Evolutionary conservation across 2,797 vertebrate genomes (phyloP).

Genomic region (Masticophis lateralis): DNA sequence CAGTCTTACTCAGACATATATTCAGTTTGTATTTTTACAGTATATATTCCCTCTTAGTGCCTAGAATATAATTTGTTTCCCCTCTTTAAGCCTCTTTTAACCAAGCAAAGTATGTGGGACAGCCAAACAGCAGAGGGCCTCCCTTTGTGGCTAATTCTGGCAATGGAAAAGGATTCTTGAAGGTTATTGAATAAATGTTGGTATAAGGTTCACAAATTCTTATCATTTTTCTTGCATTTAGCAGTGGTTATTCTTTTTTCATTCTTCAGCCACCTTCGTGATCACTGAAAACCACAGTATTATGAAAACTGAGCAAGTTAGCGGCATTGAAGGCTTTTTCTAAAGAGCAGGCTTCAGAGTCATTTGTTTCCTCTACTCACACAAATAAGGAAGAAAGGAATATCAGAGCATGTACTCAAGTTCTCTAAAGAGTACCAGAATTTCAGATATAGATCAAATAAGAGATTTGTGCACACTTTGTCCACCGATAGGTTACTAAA

Average conservation of each 20-base stretch:
- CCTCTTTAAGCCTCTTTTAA: slow-evolving; percentile 42
- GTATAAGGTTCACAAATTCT: slow-evolving; percentile 55
- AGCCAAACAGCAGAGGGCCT: slow-evolving; percentile 45
- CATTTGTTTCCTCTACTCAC: slow-evolving; percentile 27
- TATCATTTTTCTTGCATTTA: slow-evolving; percentile 47
- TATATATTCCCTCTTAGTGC: slow-evolving; percentile 1
- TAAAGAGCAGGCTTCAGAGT: not conserved
- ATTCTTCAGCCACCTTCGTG: slow-evolving; percentile 55
- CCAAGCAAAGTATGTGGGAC: slow-evolving; percentile 27
- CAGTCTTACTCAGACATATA: not conserved
- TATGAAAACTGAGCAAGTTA: not conserved
- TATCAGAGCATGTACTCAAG: not conserved
- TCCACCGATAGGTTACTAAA: not conserved
- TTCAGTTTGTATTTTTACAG: not conserved
- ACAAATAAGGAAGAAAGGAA: slow-evolving; percentile 6
- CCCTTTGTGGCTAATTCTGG: slow-evolving; percentile 49
- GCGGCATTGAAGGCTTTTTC: slow-evolving; percentile 1
- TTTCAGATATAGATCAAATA: not conserved
- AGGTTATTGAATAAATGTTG: slow-evolving; percentile 40
- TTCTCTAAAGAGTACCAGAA: not conserved
- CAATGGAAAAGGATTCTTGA: slow-evolving; percentile 49
- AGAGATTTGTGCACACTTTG: not conserved
- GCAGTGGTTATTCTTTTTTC: slow-evolving; percentile 44
- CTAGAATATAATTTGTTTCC: not conserved
- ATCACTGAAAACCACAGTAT: slow-evolving; percentile 32